phyloP scores from a whole-genome alignment of 1,140 invertebrate genomes.

The Trachymyrmex cornetzi region DNA sequence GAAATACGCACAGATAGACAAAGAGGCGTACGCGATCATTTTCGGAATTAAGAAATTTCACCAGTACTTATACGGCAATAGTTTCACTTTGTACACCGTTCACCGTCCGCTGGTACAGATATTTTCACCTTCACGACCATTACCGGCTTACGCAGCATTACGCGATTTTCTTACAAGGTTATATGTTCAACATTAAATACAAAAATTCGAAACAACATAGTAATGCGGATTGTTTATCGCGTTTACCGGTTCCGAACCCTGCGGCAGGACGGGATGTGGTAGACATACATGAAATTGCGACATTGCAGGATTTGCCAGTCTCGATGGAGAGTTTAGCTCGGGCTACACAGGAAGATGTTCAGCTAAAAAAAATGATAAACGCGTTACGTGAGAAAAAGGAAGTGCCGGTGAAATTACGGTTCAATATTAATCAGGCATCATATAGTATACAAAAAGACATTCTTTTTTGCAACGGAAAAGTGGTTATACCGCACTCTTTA shows the following conservation, averaged over 20 bases:
- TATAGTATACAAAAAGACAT: neutral
- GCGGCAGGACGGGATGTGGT: neutral
- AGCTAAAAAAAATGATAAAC: neutral
- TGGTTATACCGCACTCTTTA: neutral
- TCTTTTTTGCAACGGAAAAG: neutral
- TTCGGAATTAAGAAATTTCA: neutral
- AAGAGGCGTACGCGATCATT: neutral
- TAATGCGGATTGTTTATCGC: neutral
- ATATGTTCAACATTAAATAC: neutral
- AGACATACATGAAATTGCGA: neutral
- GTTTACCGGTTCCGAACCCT: neutral
- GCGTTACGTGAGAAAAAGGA: neutral
- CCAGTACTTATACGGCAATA: neutral
- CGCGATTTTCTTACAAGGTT: neutral
- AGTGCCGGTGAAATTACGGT: neutral
- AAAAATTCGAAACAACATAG: neutral
- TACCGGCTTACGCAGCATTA: neutral
- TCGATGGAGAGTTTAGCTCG: neutral
- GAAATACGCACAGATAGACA: neutral
- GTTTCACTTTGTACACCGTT: neutral
- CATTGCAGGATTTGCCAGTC: neutral
- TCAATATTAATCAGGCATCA: neutral
- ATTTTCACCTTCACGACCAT: neutral
- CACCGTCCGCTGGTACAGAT: neutral
- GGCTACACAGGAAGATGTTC: neutral